Conservation (phyloP, 1,140 invertebrate species). For the Nephotettix cincticeps region DNA sequence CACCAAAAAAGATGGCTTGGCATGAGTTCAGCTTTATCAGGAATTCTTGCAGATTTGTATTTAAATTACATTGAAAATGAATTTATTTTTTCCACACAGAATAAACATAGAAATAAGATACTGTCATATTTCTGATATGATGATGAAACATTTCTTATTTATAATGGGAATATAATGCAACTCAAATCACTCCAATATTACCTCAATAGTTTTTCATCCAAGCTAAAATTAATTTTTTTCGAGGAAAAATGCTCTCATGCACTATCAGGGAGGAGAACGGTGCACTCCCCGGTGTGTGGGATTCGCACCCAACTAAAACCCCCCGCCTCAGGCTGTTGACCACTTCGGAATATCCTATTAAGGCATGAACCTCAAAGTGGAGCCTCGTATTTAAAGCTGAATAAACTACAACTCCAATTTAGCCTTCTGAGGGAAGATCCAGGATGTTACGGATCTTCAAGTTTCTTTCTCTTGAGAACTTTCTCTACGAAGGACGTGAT, state of each 20-base stretch:
- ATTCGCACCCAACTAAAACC: too few relatives aligned
- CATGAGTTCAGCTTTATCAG: neutral
- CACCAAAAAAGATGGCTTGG: neutral
- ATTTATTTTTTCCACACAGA: neutral
- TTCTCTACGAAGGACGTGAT: too few relatives aligned
- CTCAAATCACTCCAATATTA: too few relatives aligned
- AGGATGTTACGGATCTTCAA: too few relatives aligned
- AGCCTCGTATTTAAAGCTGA: neutral
- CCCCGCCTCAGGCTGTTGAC: too few relatives aligned
- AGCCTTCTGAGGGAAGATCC: too few relatives aligned
- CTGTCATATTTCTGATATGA: neutral
- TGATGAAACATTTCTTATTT: conserved; percentile 7
- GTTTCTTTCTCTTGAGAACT: too few relatives aligned
- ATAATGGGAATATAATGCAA: neutral
- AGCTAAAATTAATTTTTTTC: neutral
- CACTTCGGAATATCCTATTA: too few relatives aligned
- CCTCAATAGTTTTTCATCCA: too few relatives aligned
- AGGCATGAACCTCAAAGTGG: too few relatives aligned
- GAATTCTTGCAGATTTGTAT: neutral
- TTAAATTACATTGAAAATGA: neutral
- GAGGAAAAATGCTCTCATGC: neutral
- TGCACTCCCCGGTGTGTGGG: too few relatives aligned
- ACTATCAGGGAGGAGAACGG: too few relatives aligned
- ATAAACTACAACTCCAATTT: neutral
- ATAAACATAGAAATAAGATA: conserved; percentile 1